Conservation (phyloP, 2,797 vertebrate genomes). For the Schizopygopsis malacanthus region DNA sequence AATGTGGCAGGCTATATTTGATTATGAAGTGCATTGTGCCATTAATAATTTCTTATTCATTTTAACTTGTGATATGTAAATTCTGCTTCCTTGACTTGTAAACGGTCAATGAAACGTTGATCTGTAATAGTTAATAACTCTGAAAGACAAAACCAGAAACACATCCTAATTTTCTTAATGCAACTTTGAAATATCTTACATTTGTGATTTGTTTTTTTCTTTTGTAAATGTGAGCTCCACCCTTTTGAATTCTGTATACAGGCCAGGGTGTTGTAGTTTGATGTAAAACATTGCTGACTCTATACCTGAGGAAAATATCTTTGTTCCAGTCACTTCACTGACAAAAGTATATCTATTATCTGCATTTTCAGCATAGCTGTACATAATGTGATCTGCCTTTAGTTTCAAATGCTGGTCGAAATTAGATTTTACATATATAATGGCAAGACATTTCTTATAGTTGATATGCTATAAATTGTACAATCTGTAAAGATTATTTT, state of each 20-base stretch:
- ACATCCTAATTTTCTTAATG: background rate
- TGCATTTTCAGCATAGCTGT: constrained; percentile 20
- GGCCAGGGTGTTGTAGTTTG: constrained; percentile 6
- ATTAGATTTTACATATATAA: constrained; percentile 1
- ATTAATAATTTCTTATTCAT: constrained; percentile 3
- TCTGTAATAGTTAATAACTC: background rate
- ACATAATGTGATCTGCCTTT: constrained; percentile 14
- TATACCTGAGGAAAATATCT: background rate
- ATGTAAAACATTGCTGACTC: background rate
- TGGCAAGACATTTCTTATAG: constrained; percentile 86
- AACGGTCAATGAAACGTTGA: background rate
- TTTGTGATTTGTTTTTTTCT: background rate
- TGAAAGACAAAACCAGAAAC: constrained; percentile 7
- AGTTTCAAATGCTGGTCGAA: constrained; percentile 33
- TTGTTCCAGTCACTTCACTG: constrained; percentile 31
- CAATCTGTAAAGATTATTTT: constrained; percentile 87
- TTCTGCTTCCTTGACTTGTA: background rate
- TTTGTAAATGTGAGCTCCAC: background rate
- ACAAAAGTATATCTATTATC: constrained; percentile 16
- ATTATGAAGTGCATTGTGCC: constrained; percentile 27
- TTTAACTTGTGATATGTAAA: constrained; percentile 13
- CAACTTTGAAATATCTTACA: background rate
- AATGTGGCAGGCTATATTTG: constrained; percentile 34
- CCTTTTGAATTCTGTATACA: constrained; percentile 25
- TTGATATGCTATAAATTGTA: constrained; percentile 78